Evolutionary conservation across 2,797 vertebrate species (phyloP), one percentile per base, ranked within the genome.

Genomic region (Clarias platycephalus): DNA sequence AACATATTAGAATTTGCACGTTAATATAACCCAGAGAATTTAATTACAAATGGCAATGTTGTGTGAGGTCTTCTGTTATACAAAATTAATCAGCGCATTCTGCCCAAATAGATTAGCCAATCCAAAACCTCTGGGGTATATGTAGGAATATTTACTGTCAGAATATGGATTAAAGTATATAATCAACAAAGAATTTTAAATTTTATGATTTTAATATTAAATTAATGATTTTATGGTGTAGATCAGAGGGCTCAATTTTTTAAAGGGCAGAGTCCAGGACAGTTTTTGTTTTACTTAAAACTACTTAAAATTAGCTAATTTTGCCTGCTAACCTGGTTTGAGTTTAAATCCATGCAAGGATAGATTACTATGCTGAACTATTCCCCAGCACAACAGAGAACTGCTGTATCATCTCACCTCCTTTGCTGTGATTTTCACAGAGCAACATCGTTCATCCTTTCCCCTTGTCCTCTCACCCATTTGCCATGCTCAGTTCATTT

Each of bases 401-500:
- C 55, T 26, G 44, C 16, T 72, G 10, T 72, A 40, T 60, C 57
- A 40, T 28, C n/a, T 64, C 37, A 20, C 62, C 40, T 74, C 28
- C 68, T 10, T 16, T 64, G 60, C 5, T 80, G 15, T 4, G 24
- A 68, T 49, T 62, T 84, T 28, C 80, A 83, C 80, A 95, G 95
- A 92, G 89, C 5, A 49, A 91, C 0, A 92, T 95, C 0, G 90
- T 95, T 83, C 94, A 94, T 44, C 92, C 94, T 53, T 93, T 96
- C 86, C 94, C 89, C 53, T 92, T 96, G 8, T 97, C 96, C 76
- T 91, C 95, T 90, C 96, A 97, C 85, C 96, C 95, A 3, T 94
- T 95, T 81, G 96, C 96, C 81, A 96, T 97, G 96, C 90, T 98
- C 34, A 92, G 92, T 40, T 96, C 96, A 0, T 94, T 95, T 84